Base-by-base conservation (phyloP, 1,140 invertebrate genomes). In the Aphaenogaster ashmeadi region DNA sequence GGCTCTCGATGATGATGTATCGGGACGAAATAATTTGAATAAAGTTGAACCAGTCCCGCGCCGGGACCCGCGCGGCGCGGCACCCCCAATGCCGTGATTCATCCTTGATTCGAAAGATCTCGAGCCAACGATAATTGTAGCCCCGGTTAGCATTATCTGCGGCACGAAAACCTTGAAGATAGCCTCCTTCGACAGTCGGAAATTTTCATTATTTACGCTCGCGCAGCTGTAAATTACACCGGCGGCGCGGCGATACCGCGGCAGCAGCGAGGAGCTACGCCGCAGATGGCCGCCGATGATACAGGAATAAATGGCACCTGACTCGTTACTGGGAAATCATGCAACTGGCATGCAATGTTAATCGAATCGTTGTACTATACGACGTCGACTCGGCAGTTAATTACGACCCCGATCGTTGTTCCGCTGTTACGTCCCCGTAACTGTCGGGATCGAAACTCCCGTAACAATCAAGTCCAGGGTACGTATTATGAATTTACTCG, bases 1-100 rank as follows among this genome's bases (percentile, higher is more conserved):
- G 90, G 77, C 67, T 85, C 21, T 18, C 90, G 77, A 87, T 87
- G 85, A 91, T 91, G 90, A 91, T 91, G 71, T 89, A 91, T 84
- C 50, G 58, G 44, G 62, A 75, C 64, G 18, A 89, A 91, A 91
- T 84, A 81, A 91, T 91, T 91, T 86, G 78, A 89, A 50, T 60
- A 69, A 74, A 56, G 33, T 74, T 64, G 38, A 87, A 87, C 64
- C 85, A 50, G 71, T 83, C 0, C 27, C 47, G 60, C 71, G n/a
- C 33, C 15, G 50, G 13, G 1, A 52, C 2, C 52, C 44, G 77
- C n/a, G 47, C 44, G 13, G 36, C 78, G 27, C 44, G 13, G 36
- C 78, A 15, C 6, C 18, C 11, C 58, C 86, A 33, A 52, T 27
- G 50, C 8, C 74, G 41, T 86, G 81, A 89, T 77, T 89, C 75